phyloP scores from a whole-genome alignment of 2,113 vertebrate species.

The Rhinoptilus africanus region DNA sequence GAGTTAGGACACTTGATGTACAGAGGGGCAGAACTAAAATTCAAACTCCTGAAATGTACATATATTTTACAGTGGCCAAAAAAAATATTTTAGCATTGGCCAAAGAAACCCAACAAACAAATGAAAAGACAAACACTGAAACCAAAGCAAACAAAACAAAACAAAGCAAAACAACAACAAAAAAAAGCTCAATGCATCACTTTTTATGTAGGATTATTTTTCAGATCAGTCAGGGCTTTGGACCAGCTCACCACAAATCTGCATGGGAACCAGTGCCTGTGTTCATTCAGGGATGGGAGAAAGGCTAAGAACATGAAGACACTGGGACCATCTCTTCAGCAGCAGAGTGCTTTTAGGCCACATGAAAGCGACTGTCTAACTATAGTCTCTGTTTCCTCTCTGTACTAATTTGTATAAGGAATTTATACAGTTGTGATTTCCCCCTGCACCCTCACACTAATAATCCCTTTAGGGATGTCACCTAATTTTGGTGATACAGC shows the following conservation, averaged over 20 bases:
- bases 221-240: not conserved
- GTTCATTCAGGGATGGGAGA: too few relatives aligned
- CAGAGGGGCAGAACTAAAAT: not conserved
- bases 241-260: not conserved
- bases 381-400: not conserved
- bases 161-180: not conserved
- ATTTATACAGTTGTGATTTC: not conserved
- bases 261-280: too few relatives aligned
- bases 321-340: not conserved
- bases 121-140: not conserved
- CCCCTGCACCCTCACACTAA: not conserved
- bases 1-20: not conserved
- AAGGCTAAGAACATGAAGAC: not conserved
- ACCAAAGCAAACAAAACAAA: not conserved
- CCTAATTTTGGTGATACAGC: not conserved
- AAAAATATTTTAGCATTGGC: not conserved
- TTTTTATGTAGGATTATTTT: not conserved
- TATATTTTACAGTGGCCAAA: not conserved
- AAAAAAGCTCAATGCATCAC: not conserved
- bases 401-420: not conserved
- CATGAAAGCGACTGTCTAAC: not conserved
- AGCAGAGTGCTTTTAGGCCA: not conserved
- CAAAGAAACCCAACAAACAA: not conserved
- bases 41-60: fast-evolving
- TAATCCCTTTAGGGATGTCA: not conserved